phyloP scores from a whole-genome alignment of 2,797 vertebrate species.

The Myotis daubentonii region DNA sequence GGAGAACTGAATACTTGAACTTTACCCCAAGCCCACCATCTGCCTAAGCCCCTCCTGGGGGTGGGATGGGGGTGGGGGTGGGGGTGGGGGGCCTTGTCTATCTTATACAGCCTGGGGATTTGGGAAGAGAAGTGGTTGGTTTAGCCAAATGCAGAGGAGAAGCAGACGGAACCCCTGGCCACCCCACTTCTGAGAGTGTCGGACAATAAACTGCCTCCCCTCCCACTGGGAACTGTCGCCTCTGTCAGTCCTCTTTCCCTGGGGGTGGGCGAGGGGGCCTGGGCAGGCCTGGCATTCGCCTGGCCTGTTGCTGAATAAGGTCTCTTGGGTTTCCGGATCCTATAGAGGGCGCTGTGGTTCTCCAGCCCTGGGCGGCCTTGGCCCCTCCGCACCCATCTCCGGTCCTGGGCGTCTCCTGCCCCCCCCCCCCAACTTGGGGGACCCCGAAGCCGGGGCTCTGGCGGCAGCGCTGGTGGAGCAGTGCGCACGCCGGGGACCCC shows the following conservation, averaged over 20 bases:
- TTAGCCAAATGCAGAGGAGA: conserved; percentile 56
- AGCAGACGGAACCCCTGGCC: not conserved
- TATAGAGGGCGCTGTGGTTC: not conserved
- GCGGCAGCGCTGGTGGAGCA: not conserved
- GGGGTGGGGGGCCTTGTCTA: not conserved
- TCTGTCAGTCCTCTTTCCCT: not conserved
- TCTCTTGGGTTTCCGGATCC: not conserved
- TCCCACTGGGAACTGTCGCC: not conserved
- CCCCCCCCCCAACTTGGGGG: not conserved
- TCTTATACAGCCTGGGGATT: conserved; percentile 9
- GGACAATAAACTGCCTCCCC: conserved; percentile 73
- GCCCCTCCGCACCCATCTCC: not conserved
- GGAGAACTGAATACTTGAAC: conserved; percentile 69
- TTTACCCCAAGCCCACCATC: not conserved
- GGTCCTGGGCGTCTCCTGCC: not conserved
- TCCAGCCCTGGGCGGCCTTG: not conserved
- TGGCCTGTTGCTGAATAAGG: not conserved
- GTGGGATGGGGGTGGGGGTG: not conserved
- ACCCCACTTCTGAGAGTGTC: conserved; percentile 29
- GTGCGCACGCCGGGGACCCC: not conserved
- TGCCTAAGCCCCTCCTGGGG: not conserved
- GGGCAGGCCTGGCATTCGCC: not conserved
- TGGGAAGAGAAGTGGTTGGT: conserved; percentile 21
- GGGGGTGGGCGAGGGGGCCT: not conserved
- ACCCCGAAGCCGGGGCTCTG: not conserved